Evolutionary conservation across 2,888 invertebrate genomes (phyloP).

Genomic region (Drosophila sordidula): DNA sequence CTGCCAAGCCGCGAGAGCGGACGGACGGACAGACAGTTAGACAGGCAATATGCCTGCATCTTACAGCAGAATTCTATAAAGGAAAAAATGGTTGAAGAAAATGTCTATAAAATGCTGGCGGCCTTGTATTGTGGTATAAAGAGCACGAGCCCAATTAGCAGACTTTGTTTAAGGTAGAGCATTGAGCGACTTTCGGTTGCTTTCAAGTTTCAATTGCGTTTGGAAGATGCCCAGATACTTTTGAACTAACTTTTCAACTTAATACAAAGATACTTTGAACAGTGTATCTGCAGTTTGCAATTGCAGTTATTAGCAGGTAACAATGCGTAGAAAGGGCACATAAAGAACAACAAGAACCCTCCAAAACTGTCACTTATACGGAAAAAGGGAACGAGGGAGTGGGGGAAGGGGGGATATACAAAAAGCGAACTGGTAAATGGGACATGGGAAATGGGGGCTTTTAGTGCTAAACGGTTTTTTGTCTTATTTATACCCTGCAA

Average conservation of each 20-base stretch:
- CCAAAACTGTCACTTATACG: slow-evolving; percentile 56
- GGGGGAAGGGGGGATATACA: not conserved
- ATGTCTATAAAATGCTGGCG: slow-evolving; percentile 39
- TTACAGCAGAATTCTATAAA: slow-evolving; percentile 60
- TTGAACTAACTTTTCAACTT: not conserved
- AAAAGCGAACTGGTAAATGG: slow-evolving; percentile 3
- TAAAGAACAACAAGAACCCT: slow-evolving; percentile 1
- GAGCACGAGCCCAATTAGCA: slow-evolving; percentile 50
- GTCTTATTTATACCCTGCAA: not conserved
- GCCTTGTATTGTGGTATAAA: slow-evolving; percentile 14
- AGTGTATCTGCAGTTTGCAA: slow-evolving; percentile 37
- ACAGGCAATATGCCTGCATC: slow-evolving; percentile 38
- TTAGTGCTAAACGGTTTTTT: slow-evolving; percentile 28
- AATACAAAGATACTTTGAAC: not conserved
- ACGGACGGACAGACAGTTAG: not conserved
- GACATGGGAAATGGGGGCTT: slow-evolving; percentile 50
- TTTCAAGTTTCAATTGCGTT: slow-evolving; percentile 2
- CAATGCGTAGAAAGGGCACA: slow-evolving; percentile 14
- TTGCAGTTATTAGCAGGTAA: slow-evolving; percentile 62
- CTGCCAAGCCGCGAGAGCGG: slow-evolving; percentile 20
- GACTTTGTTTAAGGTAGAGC: slow-evolving; percentile 22
- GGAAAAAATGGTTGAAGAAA: not conserved
- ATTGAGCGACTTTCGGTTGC: not conserved
- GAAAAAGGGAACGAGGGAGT: slow-evolving; percentile 1
- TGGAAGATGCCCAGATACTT: slow-evolving; percentile 23